A percentile compares a stretch with the other conserved stretches of the same genome.
phyloP scores from a whole-genome alignment of 2,888 invertebrate species.

The Spilosoma lubricipeda region DNA sequence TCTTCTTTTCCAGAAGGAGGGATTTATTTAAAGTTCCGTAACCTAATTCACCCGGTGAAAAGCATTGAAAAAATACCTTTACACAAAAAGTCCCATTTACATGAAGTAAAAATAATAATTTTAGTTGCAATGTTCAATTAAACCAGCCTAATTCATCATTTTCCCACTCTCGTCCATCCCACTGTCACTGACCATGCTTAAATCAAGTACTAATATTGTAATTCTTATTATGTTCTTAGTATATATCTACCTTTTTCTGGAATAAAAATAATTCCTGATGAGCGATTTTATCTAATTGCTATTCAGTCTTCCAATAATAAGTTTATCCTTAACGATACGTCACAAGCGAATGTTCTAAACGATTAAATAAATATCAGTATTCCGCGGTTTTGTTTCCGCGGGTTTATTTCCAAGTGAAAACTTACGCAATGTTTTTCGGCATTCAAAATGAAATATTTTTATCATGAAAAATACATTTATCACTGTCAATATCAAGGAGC shows the following conservation, averaged over 20 bases:
- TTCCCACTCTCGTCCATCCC: not conserved
- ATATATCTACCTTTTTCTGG: not conserved
- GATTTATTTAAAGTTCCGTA: too few species aligned
- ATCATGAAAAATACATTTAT: slow-evolving; percentile 22
- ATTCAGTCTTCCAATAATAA: not conserved
- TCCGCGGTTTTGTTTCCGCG: too few species aligned
- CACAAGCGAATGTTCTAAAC: not conserved
- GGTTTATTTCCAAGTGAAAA: not conserved
- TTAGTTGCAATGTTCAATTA: not conserved
- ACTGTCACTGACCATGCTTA: not conserved
- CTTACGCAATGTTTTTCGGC: not conserved
- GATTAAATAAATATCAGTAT: not conserved
- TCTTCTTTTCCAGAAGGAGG: too few species aligned
- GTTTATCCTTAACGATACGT: not conserved
- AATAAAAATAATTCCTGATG: not conserved
- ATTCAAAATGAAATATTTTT: slow-evolving; percentile 11
- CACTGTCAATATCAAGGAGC: slow-evolving; percentile 18
- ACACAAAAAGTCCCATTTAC: too few species aligned
- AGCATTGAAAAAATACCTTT: too few species aligned
- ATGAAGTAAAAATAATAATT: too few species aligned
- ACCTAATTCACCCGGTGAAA: too few species aligned
- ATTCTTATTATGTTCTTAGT: too few species aligned
- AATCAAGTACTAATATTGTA: too few species aligned
- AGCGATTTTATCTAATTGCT: not conserved
- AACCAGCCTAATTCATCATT: not conserved